Base-by-base conservation (phyloP, 1,140 invertebrate species). In the Akabosia matsudoensis region DNA sequence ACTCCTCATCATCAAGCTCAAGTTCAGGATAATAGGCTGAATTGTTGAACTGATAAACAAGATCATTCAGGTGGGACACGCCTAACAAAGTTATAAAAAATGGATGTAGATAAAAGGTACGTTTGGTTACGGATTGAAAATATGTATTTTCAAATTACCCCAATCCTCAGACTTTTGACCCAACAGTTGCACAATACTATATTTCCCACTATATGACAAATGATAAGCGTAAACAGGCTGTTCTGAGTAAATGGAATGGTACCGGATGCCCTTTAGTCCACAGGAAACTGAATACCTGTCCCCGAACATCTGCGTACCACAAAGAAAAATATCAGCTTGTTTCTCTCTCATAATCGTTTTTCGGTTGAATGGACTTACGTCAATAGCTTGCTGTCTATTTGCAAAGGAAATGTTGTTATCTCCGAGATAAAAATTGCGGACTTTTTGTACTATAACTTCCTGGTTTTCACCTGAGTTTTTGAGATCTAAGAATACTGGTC, bases 141-240 rank as follows among this genome's bases (percentile, higher is more conserved):
- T 61, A 61, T 7, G 16, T 14, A n/a, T 24, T n/a, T 67, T 28
- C 54, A 13, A 56, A 56, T 67, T 64, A 80, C 80, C 80, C 78
- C 78, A 81, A 64, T 81, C 80, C 61, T 79, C 26, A n/a, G 80
- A 28, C 2, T 79, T 78, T 67, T 79, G 80, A 34, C 78, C 78
- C 2, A 81, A 22, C 1, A 78, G 31, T 56, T 81, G 76, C 26
- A 81, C 76, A 7, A 78, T 54, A 33, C 80, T 75, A 37, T 79
- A 77, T 10, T 74, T 76, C 34, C 80, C 78, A 14, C n/a, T 33
- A 31, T 76, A 78, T 24, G 54, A 74, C 22, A 81, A 67, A 22
- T 77, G 45, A 56, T 79, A 81, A 0, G 78, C 74, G 33, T 81
- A 81, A 24, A 79, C 78, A 22, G 76, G 78, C 7, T 74, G 70